Base-by-base conservation (phyloP, 2,797 vertebrate species). In the Serranus cabrilla region DNA sequence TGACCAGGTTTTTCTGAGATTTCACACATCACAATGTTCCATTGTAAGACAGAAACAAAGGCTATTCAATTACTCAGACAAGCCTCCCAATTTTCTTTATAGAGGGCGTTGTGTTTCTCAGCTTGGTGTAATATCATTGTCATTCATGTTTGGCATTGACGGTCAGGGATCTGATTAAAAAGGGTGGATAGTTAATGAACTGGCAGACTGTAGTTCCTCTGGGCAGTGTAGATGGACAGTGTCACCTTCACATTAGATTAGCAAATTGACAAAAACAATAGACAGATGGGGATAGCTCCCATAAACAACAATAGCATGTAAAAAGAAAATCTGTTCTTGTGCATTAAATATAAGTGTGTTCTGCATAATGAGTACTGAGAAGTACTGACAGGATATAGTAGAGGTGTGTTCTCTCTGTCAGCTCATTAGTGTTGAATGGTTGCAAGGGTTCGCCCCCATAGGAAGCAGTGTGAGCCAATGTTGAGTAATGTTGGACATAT, bases 401-500 rank as follows among this genome's bases (percentile, higher is more conserved):
- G 73, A 79, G 76, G 71, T 70, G 56, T 73, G 65, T 61, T 39
- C 27, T 61, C 54, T 67, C 51, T 62, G 46, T 76, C 63, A 76
- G 69, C 45, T 76, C 73, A 75, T 87, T 78, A 85, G 66, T 60
- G 58, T n/a, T 64, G 68, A 82, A 50, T 47, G 42, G 73, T 47
- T 84, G 62, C 79, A 82, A 76, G 66, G 63, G 31, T 52, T 63
- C 7, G 1, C 27, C 76, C 76, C 77, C 66, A 65, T 34, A 77
- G 83, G 79, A 80, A 52, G 60, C 40, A 9, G 18, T 27, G 50
- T 17, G 65, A 84, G 72, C 69, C 87, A 62, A 51, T 56, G 73
- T 62, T 82, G 81, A 85, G 85, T 80, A 89, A 91, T 73, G 81
- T 63, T 34, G 73, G 73, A 77, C 86, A 87, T 66, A 73, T 88